Conservation (phyloP, 2,888 invertebrate species). For the Drosophila mimetica region DNA sequence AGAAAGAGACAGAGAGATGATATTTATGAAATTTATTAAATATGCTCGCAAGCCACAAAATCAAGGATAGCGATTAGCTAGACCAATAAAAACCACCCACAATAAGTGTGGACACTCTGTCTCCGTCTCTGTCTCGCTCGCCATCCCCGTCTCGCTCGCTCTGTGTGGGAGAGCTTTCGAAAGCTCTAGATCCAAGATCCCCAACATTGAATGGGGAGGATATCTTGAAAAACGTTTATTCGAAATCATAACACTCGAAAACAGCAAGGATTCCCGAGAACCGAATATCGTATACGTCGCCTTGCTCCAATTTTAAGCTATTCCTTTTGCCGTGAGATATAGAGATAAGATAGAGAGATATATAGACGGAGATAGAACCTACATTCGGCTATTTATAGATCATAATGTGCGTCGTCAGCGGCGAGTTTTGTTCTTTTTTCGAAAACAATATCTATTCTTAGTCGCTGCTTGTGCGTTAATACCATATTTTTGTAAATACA, state of each 20-base stretch:
- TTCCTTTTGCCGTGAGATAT: background rate
- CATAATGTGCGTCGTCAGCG: conserved; percentile 75
- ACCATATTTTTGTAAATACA: conserved; percentile 69
- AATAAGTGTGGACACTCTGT: conserved; percentile 23
- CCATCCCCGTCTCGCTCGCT: background rate
- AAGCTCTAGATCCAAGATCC: conserved; percentile 1
- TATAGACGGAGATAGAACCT: conserved; percentile 3
- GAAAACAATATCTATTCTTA: conserved; percentile 74
- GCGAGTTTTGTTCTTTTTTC: conserved; percentile 61
- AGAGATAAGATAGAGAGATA: background rate
- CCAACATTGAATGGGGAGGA: background rate
- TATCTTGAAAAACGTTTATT: background rate
- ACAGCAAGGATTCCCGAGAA: background rate
- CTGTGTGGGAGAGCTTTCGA: conserved; percentile 10
- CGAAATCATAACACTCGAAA: background rate
- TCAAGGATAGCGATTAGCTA: conserved; percentile 46
- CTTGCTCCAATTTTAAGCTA: conserved; percentile 1
- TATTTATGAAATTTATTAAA: conserved; percentile 74
- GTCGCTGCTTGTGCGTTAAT: conserved; percentile 74
- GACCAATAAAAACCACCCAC: conserved; percentile 38
- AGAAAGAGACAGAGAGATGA: conserved; percentile 20
- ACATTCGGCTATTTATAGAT: conserved; percentile 60
- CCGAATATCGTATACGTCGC: background rate
- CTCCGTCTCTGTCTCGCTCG: background rate
- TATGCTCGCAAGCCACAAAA: conserved; percentile 50